Base-by-base conservation (phyloP, 2,113 vertebrate genomes). In the Scophthalmus maximus region DNA sequence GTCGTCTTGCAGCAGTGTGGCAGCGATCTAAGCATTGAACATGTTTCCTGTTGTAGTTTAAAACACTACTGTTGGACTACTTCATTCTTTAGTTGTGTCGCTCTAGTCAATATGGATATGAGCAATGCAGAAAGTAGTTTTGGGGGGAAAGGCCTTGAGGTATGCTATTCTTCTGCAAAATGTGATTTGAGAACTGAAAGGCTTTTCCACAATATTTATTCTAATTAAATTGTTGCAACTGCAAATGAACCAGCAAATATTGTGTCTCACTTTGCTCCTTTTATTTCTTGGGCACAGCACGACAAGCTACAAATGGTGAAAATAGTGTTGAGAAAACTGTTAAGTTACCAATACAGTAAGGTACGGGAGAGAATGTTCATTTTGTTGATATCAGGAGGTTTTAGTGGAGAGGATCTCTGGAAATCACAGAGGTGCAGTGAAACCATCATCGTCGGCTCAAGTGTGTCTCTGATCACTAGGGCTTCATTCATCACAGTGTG, bases 371-470 rank as follows among this genome's bases (percentile, higher is more conserved):
- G n/a, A n/a, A n/a, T n/a, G n/a, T n/a, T n/a, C n/a, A n/a, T n/a
- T 36, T 44, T 23, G 6, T 30, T 42, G 6, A 38, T 26, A 22
- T 56, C 12, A 58, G 22, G 18, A 56, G 40, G 55, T 22, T 15
- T 51, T 1, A 23, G 5, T 6, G 18, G 5, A 42, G 61, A 42
- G 42, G 25, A n/a, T n/a, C n/a, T 52, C 34, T 63, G 47, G 6
- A 42, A 73, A 57, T 73, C 51, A 40, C 56, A 12, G 23, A 42
- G 38, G 0, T 40, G 29, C 44, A 3, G 18, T 51, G 20, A 69
- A 26, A 29, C 10, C 29, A 47, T 51, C 62, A 17, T 61, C 47
- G 26, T 71, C 42, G 65, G 3, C 62, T 69, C 15, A 20, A 70
- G 40, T 29, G 9, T 2, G 22, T 36, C 18, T 73, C 25, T 73